phyloP scores from a whole-genome alignment of 2,113 vertebrate species.

The Athene cunicularia region DNA sequence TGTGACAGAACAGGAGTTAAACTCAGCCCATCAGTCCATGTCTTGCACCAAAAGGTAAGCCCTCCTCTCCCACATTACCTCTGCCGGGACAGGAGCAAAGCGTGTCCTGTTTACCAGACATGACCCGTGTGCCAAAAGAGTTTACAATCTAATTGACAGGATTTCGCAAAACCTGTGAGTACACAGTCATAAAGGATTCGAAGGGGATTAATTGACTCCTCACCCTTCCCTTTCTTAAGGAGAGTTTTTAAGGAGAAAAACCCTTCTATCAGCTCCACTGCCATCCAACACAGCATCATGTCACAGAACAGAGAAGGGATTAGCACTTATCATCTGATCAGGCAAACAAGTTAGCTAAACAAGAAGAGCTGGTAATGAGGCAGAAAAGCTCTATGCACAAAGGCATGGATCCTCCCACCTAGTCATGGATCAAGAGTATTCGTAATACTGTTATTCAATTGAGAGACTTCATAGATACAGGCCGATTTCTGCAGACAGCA shows the following conservation, averaged over 20 bases:
- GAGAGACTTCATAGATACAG: neutral
- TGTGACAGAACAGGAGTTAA: neutral
- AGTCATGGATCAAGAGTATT: neutral
- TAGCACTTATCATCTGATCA: neutral
- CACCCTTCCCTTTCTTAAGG: neutral
- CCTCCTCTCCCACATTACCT: neutral
- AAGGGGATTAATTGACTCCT: neutral
- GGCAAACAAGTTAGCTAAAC: constrained; percentile 18
- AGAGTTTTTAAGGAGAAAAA: neutral
- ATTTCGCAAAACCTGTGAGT: neutral
- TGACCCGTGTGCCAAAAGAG: neutral
- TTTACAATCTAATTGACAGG: neutral
- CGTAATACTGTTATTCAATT: neutral
- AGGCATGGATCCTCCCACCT: neutral
- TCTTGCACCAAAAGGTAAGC: neutral
- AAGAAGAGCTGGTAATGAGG: constrained; percentile 14
- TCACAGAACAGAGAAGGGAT: neutral
- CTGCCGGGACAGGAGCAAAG: neutral
- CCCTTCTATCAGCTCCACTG: neutral
- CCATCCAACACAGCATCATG: neutral
- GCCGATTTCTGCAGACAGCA: neutral
- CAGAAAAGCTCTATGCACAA: constrained; percentile 11
- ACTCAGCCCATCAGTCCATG: neutral
- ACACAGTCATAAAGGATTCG: neutral
- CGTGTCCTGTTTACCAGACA: neutral